Evolutionary conservation across 2,797 vertebrate species (phyloP).

Genomic region (Microcaecilia unicolor): DNA sequence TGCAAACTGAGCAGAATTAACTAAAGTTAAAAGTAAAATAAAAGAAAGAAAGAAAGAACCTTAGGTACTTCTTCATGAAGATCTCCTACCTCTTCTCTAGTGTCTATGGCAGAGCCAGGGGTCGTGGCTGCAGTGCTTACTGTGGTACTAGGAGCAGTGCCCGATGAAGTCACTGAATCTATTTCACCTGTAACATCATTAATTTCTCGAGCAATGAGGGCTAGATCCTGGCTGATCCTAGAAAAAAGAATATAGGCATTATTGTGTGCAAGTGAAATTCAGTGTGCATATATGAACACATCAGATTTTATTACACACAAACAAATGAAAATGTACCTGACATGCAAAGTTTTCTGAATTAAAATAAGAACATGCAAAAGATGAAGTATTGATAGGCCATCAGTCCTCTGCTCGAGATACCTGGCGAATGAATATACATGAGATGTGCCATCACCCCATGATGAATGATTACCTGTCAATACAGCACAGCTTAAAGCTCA

Average conservation of each 20-base stretch:
- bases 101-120: slow-evolving; percentile 97
- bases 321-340: too few relatives aligned
- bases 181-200: slow-evolving; percentile 98
- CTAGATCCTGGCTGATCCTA: slow-evolving; percentile 99
- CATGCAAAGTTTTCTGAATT: too few relatives aligned
- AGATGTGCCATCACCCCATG: too few relatives aligned
- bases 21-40: slow-evolving; percentile 62
- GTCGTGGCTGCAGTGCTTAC: slow-evolving; percentile 98
- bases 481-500: too few relatives aligned
- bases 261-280: too few relatives aligned
- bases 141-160: slow-evolving; percentile 95
- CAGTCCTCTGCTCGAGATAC: too few relatives aligned
- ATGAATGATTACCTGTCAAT: too few relatives aligned
- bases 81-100: slow-evolving; percentile 97
- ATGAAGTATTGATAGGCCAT: too few relatives aligned
- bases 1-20: slow-evolving; percentile 35
- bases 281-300: too few relatives aligned
- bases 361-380: too few relatives aligned
- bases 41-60: slow-evolving; percentile 75
- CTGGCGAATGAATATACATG: too few relatives aligned
- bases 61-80: slow-evolving; percentile 80
- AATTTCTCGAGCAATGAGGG: slow-evolving; percentile 96
- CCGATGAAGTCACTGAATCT: slow-evolving; percentile 95
- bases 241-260: background rate
- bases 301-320: too few relatives aligned